phyloP scores from a whole-genome alignment of 2,113 vertebrate genomes.

The Siniperca chuatsi region DNA sequence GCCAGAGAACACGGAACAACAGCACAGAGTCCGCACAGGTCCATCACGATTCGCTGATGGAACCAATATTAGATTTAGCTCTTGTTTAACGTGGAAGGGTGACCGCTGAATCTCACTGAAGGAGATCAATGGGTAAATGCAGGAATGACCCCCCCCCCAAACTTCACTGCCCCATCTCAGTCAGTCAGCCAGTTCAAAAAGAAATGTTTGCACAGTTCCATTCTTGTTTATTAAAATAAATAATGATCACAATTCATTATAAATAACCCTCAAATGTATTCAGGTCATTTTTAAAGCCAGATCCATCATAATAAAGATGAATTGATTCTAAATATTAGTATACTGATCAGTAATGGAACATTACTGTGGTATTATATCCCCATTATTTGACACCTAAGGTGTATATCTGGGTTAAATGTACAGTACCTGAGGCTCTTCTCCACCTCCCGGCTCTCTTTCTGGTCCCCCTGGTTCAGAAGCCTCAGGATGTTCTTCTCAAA shows the following conservation, averaged over 20 bases:
- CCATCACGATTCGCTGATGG: background rate
- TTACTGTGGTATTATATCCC: background rate
- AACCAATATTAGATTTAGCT: background rate
- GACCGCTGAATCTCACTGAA: background rate
- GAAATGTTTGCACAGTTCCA: background rate
- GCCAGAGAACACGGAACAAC: background rate
- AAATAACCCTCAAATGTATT: background rate
- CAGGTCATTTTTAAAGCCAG: background rate
- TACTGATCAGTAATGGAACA: background rate
- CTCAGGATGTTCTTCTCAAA: slow-evolving; percentile 93
- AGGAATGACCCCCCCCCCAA: background rate
- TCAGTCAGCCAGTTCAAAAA: background rate
- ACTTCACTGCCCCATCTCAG: background rate
- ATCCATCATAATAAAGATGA: background rate
- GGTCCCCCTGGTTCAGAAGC: slow-evolving; percentile 91
- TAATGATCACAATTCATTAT: background rate
- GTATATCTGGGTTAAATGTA: background rate
- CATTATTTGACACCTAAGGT: too few species aligned
- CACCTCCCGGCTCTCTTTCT: slow-evolving; percentile 89
- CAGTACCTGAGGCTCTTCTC: slow-evolving; percentile 91
- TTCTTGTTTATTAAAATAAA: background rate
- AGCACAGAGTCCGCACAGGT: background rate
- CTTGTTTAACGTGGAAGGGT: background rate
- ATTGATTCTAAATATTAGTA: too few species aligned
- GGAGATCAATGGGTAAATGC: background rate